Conservation (phyloP, 2,797 vertebrate genomes). For the Enteromius viviparus region DNA sequence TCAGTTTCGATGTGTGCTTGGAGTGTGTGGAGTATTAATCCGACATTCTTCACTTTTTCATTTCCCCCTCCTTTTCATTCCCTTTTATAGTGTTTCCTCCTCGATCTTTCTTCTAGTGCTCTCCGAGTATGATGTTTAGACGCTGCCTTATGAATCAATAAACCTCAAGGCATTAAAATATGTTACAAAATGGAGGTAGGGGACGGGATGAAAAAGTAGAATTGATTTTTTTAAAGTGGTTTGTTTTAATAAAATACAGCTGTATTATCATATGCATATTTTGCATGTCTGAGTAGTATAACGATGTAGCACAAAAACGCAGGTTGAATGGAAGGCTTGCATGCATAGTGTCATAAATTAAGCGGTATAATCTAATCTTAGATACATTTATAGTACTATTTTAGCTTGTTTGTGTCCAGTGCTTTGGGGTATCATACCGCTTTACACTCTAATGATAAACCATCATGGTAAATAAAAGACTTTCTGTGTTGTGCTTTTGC, state of each 20-base stretch:
- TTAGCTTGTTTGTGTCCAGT: slow-evolving; percentile 3
- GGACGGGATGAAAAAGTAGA: slow-evolving; percentile 25
- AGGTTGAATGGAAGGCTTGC: not conserved
- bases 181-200: slow-evolving; percentile 7
- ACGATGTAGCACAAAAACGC: not conserved
- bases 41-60: slow-evolving; percentile 22
- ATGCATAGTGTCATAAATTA: not conserved
- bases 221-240: slow-evolving; percentile 31
- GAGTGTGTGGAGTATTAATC: slow-evolving; percentile 47
- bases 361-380: slow-evolving; percentile 4
- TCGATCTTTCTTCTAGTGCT: slow-evolving; percentile 27
- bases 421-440: not conserved
- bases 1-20: slow-evolving; percentile 43
- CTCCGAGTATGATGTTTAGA: slow-evolving; percentile 31
- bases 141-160: slow-evolving; percentile 15
- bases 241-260: slow-evolving; percentile 34
- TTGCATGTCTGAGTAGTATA: not conserved
- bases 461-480: slow-evolving; percentile 34
- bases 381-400: not conserved
- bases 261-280: not conserved
- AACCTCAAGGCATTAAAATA: slow-evolving; percentile 33
- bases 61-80: slow-evolving; percentile 26
- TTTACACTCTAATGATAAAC: slow-evolving; percentile 18
- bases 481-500: not conserved
- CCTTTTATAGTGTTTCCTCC: slow-evolving; percentile 34